Percentiles rank a stretch among this genome's conserved stretches.
Evolutionary conservation across 2,113 vertebrate genomes (phyloP).

Genomic region (Lethenteron camtschaticum): DNA sequence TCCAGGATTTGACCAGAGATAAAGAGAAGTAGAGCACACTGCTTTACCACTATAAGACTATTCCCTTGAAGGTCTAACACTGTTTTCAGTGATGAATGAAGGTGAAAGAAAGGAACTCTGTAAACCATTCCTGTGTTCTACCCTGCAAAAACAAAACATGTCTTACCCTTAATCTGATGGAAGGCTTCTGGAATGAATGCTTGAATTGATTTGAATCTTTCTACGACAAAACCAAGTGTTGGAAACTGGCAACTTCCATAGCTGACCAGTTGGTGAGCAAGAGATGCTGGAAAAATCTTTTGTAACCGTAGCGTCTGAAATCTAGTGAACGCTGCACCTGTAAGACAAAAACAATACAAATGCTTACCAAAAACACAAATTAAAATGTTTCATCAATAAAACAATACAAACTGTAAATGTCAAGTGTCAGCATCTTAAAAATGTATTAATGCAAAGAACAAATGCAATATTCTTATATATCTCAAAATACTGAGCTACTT

Average conservation of each 20-base stretch:
- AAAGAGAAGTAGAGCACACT: too few species aligned
- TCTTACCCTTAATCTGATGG: conserved; percentile 75
- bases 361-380: neutral
- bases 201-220: conserved; percentile 93
- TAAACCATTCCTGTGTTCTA: too few species aligned
- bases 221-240: conserved; percentile 83
- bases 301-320: conserved; percentile 77
- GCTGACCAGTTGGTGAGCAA: conserved; percentile 80
- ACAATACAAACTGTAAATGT: neutral
- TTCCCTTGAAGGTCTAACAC: too few species aligned
- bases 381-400: neutral
- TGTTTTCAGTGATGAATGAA: too few species aligned
- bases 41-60: too few species aligned
- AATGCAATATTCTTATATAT: too few species aligned
- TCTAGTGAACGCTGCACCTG: conserved; percentile 93
- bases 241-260: conserved; percentile 98
- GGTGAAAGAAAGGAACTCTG: too few species aligned
- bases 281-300: conserved; percentile 58
- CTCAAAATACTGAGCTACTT: too few species aligned
- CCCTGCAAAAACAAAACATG: too few species aligned
- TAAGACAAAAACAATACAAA: conserved; percentile 1
- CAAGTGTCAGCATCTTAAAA: too few species aligned
- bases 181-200: conserved; percentile 84
- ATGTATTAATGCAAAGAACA: too few species aligned
- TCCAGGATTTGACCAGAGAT: too few species aligned